phyloP scores from a whole-genome alignment of 2,113 vertebrate genomes.

The Eubucco bourcierii region DNA sequence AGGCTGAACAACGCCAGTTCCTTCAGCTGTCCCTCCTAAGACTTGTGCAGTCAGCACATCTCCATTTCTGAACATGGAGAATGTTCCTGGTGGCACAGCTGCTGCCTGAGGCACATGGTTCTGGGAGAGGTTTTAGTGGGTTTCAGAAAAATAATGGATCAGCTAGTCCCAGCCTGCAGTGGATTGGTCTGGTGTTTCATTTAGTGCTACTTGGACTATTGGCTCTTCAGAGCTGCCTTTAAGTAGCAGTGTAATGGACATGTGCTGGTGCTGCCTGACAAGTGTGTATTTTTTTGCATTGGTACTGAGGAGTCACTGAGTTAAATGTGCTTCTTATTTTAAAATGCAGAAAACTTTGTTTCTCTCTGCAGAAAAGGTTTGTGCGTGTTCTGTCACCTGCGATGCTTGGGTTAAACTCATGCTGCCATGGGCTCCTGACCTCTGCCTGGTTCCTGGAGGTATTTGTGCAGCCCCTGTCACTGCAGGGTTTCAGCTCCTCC shows the following conservation, averaged over 20 bases:
- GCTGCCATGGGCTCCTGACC: fast-evolving
- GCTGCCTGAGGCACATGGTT: background rate
- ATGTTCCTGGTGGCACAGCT: background rate
- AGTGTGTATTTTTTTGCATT: background rate
- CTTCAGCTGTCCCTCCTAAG: background rate
- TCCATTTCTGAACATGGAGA: background rate
- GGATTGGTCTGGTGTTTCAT: background rate
- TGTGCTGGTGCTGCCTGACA: background rate
- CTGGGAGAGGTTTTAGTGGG: background rate
- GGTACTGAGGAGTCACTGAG: background rate
- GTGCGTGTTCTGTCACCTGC: background rate
- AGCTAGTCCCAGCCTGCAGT: background rate
- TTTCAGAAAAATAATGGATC: background rate
- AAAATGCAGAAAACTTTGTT: background rate
- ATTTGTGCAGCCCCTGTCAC: background rate
- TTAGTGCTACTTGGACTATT: background rate
- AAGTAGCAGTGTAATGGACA: fast-evolving
- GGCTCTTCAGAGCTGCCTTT: background rate
- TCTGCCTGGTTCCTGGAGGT: background rate
- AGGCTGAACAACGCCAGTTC: background rate
- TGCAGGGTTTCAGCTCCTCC: background rate
- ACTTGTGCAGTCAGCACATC: background rate
- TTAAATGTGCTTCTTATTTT: background rate
- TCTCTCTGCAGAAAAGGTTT: background rate
- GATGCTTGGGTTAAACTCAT: background rate